Evolutionary conservation across 2,113 vertebrate species (phyloP), one percentile per base, ranked within the genome.

Genomic region (Euleptes europaea): DNA sequence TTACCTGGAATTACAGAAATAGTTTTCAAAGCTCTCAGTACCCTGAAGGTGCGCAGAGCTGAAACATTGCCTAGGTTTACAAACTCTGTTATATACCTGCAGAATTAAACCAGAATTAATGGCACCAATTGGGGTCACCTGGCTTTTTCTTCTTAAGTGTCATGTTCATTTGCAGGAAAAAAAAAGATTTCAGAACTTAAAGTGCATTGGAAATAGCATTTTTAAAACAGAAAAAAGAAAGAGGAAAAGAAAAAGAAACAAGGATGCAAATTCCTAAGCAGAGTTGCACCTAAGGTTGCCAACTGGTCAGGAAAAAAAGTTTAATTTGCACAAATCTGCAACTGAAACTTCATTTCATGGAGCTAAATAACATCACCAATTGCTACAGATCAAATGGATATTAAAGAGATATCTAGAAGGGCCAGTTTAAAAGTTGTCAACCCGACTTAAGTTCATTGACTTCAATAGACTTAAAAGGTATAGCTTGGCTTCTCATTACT

Each of bases 31-130:
- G 98, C 98, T 98, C 98, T 99, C 98, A 99, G 65, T 60, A 99
- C 98, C 47, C 98, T 99, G 98, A 99, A 99, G 96, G 98, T 99
- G 71, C 98, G 98, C 0, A 99, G 98, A 97, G 98, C 98, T 98
- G 98, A 99, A 97, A 99, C 97, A 99, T 98, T 99, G 98, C 98
- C 98, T 99, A 99, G 98, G 98, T 99, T 99, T 99, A 99, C 98
- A 99, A 99, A 99, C 97, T 99, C 98, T 99, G 98, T 99, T 98
- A 99, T 98, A 99, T 98, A 99, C 98, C 98, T 99, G 98, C 97
- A 99, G 98, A 97, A 98, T 98, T 97, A 99, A 98, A 99, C 97
- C 98, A 99, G 97, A 99, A 97, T 98, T 98, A 96, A 96, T 96
- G 93, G 92, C 91, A 93, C 94, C 85, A 83, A 89, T 65, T 84